These are phyloP conservation scores for Characodon lateralis DNA, from an alignment of 2,797 vertebrate species.

Conservation along the genomic window DNA sequence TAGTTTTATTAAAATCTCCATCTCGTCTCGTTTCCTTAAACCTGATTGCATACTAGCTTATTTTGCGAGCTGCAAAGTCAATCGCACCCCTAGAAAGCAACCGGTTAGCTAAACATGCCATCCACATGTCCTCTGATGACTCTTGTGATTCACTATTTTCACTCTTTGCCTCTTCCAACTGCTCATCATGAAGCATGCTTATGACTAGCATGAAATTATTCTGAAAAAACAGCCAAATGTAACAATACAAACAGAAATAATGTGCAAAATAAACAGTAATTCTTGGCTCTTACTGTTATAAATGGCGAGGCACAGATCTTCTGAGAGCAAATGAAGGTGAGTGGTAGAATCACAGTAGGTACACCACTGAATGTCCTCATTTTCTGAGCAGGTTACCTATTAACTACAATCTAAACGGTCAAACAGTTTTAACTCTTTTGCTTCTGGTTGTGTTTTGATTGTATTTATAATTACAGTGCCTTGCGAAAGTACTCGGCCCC, in stretches of 20 bases:
- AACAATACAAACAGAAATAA: not conserved
- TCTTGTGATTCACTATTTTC: slow-evolving; percentile 2
- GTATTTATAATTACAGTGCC: slow-evolving; percentile 61
- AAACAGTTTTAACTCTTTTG: not conserved
- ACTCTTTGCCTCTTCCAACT: slow-evolving; percentile 13
- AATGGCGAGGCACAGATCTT: slow-evolving; percentile 39
- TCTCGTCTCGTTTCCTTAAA: not conserved
- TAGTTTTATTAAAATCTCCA: not conserved
- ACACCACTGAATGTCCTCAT: slow-evolving; percentile 58
- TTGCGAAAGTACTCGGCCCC: too few species aligned
- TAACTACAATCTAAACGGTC: not conserved
- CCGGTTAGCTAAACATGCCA: slow-evolving; percentile 27
- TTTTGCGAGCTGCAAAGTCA: not conserved
- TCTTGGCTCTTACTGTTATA: slow-evolving; percentile 39
- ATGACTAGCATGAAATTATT: not conserved
- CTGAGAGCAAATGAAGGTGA: slow-evolving; percentile 47
- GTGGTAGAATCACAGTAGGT: slow-evolving; percentile 26
- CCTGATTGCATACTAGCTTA: not conserved
- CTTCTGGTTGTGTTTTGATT: slow-evolving; percentile 9
- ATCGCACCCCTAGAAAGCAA: too few species aligned
- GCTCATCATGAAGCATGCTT: slow-evolving; percentile 13
- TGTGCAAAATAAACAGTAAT: not conserved
- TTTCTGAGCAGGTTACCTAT: slow-evolving; percentile 20
- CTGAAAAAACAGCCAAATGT: not conserved
- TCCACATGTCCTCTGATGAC: slow-evolving; percentile 25